Percentiles rank a stretch among this genome's conserved stretches.
Evolutionary conservation across 2,797 vertebrate genomes (phyloP).

Genomic region (Danio kyathit): DNA sequence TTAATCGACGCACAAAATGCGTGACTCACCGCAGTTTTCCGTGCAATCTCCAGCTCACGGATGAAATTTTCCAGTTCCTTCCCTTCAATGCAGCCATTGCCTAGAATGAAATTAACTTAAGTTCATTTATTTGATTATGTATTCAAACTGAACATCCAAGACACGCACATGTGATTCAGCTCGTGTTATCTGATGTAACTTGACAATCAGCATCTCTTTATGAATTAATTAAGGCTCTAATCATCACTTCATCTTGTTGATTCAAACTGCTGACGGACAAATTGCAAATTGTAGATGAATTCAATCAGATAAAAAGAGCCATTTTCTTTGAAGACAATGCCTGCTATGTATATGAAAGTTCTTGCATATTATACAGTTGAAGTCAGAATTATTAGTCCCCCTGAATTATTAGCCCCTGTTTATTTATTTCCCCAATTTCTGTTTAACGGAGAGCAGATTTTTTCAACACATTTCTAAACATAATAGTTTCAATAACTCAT

Average conservation of each 20-base stretch:
- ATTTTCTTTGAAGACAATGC: not conserved
- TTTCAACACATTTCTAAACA: no score
- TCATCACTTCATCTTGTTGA: not conserved
- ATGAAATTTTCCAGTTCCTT: conserved; percentile 96
- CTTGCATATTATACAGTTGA: not conserved
- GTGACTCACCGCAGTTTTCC: conserved; percentile 89
- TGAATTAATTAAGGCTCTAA: not conserved
- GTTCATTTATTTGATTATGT: not conserved
- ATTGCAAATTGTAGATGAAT: not conserved
- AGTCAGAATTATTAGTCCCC: no score
- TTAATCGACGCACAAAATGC: not conserved
- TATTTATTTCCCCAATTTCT: no score
- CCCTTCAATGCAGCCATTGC: conserved; percentile 95
- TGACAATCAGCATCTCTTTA: conserved; percentile 12
- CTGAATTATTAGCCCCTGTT: no score
- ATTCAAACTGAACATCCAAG: not conserved
- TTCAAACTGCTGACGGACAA: conserved; percentile 1
- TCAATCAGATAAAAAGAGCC: not conserved
- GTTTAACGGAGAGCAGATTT: no score
- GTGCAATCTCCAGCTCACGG: conserved; percentile 87
- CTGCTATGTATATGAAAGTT: not conserved
- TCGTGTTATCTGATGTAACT: not conserved
- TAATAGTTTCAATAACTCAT: no score
- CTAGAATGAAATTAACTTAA: conserved; percentile 71
- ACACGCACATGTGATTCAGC: not conserved